Evolutionary conservation across 2,888 invertebrate genomes (phyloP).

Genomic region (Campoplex nolae): DNA sequence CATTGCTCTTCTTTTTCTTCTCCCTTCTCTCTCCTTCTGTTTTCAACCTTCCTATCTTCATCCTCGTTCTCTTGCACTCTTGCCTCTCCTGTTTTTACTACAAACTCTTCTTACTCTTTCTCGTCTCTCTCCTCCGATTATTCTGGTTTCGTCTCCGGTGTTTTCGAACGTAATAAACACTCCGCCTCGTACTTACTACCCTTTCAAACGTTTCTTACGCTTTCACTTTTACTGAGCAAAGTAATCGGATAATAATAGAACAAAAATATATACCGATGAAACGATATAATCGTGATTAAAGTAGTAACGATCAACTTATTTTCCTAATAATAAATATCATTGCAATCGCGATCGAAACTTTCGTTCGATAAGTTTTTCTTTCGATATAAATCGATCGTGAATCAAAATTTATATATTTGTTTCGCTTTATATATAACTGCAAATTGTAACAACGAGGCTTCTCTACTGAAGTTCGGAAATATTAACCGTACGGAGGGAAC

Average conservation of each 20-base stretch:
- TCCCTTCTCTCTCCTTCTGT: slow-evolving; percentile 40
- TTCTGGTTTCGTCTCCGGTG: neutral
- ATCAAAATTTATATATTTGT: neutral
- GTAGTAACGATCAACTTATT: neutral
- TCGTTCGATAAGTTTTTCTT: neutral
- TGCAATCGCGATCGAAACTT: neutral
- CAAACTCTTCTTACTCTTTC: neutral
- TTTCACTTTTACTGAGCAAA: neutral
- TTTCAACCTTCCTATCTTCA: slow-evolving; percentile 52
- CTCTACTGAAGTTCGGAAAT: neutral
- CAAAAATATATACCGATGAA: neutral
- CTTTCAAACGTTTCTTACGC: neutral
- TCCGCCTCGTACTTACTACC: neutral
- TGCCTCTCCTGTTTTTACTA: slow-evolving; percentile 27
- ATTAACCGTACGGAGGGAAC: neutral
- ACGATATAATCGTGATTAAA: neutral
- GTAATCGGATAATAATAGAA: neutral
- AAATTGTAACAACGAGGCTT: neutral
- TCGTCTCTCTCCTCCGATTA: slow-evolving; percentile 19
- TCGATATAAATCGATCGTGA: neutral
- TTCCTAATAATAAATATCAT: neutral
- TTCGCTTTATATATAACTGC: neutral
- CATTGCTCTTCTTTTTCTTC: slow-evolving; percentile 54
- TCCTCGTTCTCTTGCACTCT: slow-evolving; percentile 55
- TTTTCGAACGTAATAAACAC: slow-evolving; percentile 24